Evolutionary conservation across 2,797 vertebrate genomes (phyloP).

Genomic region (Catostomus latipinnis): DNA sequence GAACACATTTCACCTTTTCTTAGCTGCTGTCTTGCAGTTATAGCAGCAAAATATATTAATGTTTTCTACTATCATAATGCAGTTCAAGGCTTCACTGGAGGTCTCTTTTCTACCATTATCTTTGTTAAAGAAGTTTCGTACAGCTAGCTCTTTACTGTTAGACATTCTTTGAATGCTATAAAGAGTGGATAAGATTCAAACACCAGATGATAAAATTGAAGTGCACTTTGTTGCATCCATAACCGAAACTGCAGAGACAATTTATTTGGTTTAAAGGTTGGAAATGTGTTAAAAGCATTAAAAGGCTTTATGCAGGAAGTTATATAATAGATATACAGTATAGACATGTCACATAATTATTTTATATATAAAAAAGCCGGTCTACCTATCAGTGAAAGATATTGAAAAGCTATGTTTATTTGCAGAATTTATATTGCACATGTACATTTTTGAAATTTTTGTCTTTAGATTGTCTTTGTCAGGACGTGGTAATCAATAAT

Average conservation of each 20-base stretch:
- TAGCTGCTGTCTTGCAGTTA: background rate
- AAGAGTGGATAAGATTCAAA: background rate
- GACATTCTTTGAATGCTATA: constrained; percentile 9
- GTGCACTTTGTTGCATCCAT: constrained; percentile 1
- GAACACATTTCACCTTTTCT: background rate
- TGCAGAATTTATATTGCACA: constrained; percentile 62
- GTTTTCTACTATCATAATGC: background rate
- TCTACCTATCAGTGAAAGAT: constrained; percentile 33
- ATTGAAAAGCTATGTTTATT: constrained; percentile 58
- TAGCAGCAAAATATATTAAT: background rate
- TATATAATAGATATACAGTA: background rate
- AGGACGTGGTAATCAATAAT: constrained; percentile 54
- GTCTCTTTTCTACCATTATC: background rate
- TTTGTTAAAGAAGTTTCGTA: background rate
- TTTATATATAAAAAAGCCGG: constrained; percentile 41
- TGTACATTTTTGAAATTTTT: constrained; percentile 57
- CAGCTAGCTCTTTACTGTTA: background rate
- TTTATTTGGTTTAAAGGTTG: constrained; percentile 1
- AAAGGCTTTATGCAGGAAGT: constrained; percentile 9
- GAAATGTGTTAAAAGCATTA: background rate
- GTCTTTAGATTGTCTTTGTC: constrained; percentile 54
- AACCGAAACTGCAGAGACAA: constrained; percentile 13
- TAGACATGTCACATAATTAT: constrained; percentile 6
- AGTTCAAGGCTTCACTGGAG: background rate
- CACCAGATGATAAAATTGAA: background rate